phyloP scores from a whole-genome alignment of 2,888 invertebrate genomes.

The Chromoteleia sp. region DNA sequence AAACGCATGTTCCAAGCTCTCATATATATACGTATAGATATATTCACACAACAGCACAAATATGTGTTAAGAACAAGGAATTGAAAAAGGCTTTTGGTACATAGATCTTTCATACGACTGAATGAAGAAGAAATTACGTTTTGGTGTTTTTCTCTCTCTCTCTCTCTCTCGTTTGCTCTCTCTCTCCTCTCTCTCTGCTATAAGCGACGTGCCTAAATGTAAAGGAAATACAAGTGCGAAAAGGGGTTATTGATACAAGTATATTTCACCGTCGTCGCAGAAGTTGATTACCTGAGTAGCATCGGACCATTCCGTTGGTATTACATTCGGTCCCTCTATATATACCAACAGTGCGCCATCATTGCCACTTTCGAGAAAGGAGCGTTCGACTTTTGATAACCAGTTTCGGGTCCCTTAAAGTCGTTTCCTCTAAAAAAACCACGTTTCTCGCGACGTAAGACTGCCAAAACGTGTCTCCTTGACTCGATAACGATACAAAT shows the following conservation, averaged over 20 bases:
- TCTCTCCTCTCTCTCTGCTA: constrained; percentile 41
- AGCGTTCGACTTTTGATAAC: neutral
- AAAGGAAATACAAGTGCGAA: constrained; percentile 32
- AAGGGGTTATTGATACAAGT: neutral
- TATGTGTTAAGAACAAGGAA: constrained; percentile 39
- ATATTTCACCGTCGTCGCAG: constrained; percentile 17
- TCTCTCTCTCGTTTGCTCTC: constrained; percentile 38
- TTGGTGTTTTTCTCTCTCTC: constrained; percentile 33
- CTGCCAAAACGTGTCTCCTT: neutral
- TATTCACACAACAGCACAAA: constrained; percentile 25
- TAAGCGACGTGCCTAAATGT: constrained; percentile 38
- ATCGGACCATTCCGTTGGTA: constrained; percentile 56
- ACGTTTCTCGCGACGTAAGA: neutral
- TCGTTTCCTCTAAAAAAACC: too few relatives aligned
- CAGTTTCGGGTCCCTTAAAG: neutral
- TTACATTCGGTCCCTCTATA: constrained; percentile 9
- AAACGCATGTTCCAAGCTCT: constrained; percentile 38
- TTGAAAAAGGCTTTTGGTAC: constrained; percentile 19
- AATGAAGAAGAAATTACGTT: constrained; percentile 48
- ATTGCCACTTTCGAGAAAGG: constrained; percentile 37
- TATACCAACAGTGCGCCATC: constrained; percentile 25
- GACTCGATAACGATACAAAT: constrained; percentile 24
- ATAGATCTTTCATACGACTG: constrained; percentile 27
- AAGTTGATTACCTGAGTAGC: constrained; percentile 60
- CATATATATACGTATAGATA: constrained; percentile 17